Evolutionary conservation across 2,888 invertebrate genomes (phyloP).

Genomic region (Agrochola circellaris): DNA sequence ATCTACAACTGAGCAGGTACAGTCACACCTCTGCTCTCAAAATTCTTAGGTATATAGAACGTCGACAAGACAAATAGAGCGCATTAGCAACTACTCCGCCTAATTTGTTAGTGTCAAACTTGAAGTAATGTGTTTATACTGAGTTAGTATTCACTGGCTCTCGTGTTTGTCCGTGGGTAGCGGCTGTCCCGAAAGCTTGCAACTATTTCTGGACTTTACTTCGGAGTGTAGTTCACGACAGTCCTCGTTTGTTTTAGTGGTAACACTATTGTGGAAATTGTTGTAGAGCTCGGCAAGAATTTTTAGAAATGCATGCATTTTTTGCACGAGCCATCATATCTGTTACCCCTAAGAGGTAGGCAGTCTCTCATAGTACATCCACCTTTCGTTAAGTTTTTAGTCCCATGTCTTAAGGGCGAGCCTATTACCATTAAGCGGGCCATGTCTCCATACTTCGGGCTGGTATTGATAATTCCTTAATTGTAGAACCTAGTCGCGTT

Average conservation of each 20-base stretch:
- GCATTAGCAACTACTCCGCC: conserved; percentile 39
- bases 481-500: too few species aligned
- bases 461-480: too few species aligned
- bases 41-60: conserved; percentile 26
- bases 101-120: conserved; percentile 63
- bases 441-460: too few species aligned
- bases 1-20: not conserved
- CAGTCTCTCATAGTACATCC: too few species aligned
- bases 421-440: too few species aligned
- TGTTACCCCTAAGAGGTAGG: too few species aligned
- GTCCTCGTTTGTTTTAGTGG: conserved; percentile 28
- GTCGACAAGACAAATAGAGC: conserved; percentile 45
- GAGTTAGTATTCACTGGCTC: conserved; percentile 35
- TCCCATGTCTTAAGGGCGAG: too few species aligned
- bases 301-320: not conserved
- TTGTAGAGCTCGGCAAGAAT: conserved; percentile 2
- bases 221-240: conserved; percentile 14
- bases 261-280: not conserved
- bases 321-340: too few species aligned
- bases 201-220: conserved; percentile 52
- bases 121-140: conserved; percentile 52
- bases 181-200: conserved; percentile 29
- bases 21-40: not conserved
- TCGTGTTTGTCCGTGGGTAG: conserved; percentile 18
- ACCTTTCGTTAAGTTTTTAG: too few species aligned